These are phyloP conservation scores for Meleagris gallopavo DNA, from an alignment of 2,113 vertebrate genomes.

Conservation along the genomic window DNA sequence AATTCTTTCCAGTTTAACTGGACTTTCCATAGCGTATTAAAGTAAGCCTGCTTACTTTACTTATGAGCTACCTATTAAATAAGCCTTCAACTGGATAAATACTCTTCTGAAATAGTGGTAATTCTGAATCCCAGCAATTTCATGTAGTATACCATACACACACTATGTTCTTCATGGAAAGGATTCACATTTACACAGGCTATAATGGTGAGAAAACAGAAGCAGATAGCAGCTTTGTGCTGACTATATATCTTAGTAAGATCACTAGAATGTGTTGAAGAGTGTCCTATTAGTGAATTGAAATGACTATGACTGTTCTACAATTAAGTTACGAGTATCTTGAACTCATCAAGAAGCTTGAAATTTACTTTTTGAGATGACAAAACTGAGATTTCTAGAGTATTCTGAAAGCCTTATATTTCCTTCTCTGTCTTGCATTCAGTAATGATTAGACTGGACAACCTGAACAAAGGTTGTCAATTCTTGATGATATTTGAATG, in stretches of 20 bases:
- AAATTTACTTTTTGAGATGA: not conserved
- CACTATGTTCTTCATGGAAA: not conserved
- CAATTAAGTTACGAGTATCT: constrained; percentile 3
- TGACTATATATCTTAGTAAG: not conserved
- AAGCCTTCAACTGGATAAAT: not conserved
- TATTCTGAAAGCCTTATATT: not conserved
- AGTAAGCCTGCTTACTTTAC: not conserved
- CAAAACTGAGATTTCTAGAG: not conserved
- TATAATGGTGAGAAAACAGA: not conserved
- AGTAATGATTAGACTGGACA: not conserved
- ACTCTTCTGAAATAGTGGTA: not conserved
- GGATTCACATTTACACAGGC: not conserved
- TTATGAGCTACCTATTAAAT: not conserved
- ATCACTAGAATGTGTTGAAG: not conserved
- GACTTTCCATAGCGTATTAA: not conserved
- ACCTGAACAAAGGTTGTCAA: not conserved
- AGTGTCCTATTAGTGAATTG: not conserved
- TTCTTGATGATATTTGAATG: not conserved
- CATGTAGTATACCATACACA: not conserved
- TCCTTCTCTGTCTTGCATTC: not conserved
- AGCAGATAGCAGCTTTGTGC: not conserved
- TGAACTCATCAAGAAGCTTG: not conserved
- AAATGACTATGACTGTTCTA: not conserved
- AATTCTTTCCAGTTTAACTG: not conserved
- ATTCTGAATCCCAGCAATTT: not conserved